phyloP scores from a whole-genome alignment of 1,140 invertebrate species.

The Camponotus pennsylvanicus region DNA sequence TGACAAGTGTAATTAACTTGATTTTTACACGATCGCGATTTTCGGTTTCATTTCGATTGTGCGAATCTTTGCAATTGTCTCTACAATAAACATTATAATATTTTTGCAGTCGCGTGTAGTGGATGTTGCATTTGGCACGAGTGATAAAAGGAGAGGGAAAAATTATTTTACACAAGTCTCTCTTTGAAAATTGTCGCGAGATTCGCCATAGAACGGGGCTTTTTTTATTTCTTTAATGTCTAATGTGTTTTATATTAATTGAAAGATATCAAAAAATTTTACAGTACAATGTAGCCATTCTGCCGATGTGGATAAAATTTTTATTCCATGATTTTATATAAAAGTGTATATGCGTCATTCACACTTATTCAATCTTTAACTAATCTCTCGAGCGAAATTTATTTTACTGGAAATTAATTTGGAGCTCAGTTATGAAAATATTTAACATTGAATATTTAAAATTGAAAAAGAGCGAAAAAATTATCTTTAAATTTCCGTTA shows the following conservation, averaged over 20 bases:
- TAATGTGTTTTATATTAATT: not conserved
- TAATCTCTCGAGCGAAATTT: not conserved
- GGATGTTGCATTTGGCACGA: no score
- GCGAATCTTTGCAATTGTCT: not conserved
- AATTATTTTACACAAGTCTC: not conserved
- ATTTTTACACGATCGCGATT: not conserved
- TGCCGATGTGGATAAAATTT: not conserved
- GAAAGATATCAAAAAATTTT: not conserved
- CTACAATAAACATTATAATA: not conserved
- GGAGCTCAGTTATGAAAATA: not conserved
- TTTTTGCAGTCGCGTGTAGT: not conserved
- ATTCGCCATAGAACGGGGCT: no score
- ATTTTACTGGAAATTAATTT: not conserved
- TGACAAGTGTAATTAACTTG: not conserved
- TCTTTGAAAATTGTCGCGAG: not conserved
- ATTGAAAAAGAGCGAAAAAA: not conserved
- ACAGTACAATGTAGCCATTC: not conserved
- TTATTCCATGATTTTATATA: not conserved
- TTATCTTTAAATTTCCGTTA: not conserved
- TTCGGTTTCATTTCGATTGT: not conserved
- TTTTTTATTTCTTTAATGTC: not conserved
- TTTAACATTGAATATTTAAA: not conserved
- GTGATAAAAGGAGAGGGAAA: not conserved
- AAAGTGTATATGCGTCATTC: not conserved
- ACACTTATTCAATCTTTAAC: not conserved